Percentiles rank a stretch among this genome's conserved stretches.
These are phyloP conservation scores for Halcyon malimbica DNA, from an alignment of 2,113 vertebrate genomes.

Conservation along the genomic window DNA sequence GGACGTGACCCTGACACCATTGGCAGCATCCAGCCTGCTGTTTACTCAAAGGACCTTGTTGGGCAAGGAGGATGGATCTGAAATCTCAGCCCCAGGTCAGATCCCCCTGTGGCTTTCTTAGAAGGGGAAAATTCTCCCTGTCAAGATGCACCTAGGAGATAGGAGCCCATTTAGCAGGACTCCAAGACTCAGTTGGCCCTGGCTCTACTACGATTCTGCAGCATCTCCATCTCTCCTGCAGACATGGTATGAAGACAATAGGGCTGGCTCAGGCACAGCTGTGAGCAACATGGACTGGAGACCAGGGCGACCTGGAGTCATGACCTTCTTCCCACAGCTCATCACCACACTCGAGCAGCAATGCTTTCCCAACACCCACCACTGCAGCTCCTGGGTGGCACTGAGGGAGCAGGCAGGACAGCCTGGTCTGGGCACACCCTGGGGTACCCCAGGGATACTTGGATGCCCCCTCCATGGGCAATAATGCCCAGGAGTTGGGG, in stretches of 20 bases:
- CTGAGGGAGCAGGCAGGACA: accelerated
- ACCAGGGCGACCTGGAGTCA: neutral
- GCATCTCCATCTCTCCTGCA: neutral
- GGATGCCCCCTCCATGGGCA: neutral
- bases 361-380: neutral
- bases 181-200: neutral
- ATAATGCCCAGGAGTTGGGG: neutral
- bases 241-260: neutral
- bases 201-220: neutral
- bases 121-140: neutral
- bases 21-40: accelerated
- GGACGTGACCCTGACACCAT: neutral
- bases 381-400: neutral
- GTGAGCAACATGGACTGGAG: neutral
- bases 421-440: neutral
- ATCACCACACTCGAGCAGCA: accelerated
- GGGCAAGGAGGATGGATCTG: neutral
- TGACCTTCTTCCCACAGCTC: neutral
- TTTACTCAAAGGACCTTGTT: neutral
- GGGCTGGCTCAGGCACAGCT: neutral
- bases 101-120: neutral
- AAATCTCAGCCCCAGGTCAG: neutral
- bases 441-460: neutral
- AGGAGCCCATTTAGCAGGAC: neutral
- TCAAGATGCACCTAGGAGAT: neutral